These are phyloP conservation scores for Camponotus vicinus DNA, from an alignment of 1,140 invertebrate species.

Conservation along the genomic window DNA sequence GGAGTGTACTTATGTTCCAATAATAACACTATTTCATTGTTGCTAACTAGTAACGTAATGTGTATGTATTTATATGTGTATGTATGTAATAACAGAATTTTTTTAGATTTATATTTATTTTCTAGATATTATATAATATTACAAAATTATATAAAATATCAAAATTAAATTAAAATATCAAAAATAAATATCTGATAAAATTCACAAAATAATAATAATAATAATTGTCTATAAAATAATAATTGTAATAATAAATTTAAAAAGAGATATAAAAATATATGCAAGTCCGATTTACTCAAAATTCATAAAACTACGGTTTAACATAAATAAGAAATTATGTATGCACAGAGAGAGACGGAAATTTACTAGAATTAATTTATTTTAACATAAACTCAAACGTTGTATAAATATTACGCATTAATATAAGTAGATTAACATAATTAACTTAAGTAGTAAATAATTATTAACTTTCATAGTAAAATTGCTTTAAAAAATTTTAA, in stretches of 20 bases:
- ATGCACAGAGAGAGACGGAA: neutral
- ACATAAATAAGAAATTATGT: neutral
- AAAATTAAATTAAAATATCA: neutral
- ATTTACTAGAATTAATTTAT: conserved; percentile 25
- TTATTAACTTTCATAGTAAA: neutral
- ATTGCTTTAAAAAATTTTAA: neutral
- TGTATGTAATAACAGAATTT: neutral
- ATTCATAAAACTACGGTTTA: conserved; percentile 1
- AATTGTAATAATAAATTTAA: neutral
- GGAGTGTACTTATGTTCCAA: too few relatives aligned
- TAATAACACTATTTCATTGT: too few relatives aligned
- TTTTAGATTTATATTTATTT: neutral
- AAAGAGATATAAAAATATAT: neutral
- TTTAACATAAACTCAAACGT: neutral
- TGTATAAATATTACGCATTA: neutral
- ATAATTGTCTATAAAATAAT: neutral
- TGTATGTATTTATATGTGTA: neutral
- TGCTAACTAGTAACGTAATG: neutral
- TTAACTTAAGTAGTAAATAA: conserved; percentile 7
- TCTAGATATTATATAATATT: neutral
- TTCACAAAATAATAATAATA: neutral
- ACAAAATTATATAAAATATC: neutral
- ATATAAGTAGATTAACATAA: neutral
- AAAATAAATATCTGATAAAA: neutral
- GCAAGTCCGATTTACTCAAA: neutral